Evolutionary conservation across 2,113 vertebrate species (phyloP).

Genomic region (Amblyornis subalaris): DNA sequence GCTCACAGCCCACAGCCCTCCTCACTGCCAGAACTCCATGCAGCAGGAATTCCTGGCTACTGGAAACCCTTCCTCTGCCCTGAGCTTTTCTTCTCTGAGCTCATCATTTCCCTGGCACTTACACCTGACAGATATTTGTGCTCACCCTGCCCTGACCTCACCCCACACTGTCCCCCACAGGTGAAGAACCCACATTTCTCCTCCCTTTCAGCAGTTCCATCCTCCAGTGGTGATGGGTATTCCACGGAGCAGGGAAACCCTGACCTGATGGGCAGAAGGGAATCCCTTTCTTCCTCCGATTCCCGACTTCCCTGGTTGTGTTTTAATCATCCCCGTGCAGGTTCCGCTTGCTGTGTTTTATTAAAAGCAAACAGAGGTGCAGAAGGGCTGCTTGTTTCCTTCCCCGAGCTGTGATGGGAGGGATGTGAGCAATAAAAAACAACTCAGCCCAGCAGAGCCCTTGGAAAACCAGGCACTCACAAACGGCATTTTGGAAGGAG

Average conservation of each 20-base stretch:
- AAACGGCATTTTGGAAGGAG: not conserved
- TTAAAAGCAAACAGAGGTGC: slow-evolving; percentile 26
- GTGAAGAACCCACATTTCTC: not conserved
- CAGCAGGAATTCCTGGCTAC: not conserved
- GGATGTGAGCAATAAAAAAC: not conserved
- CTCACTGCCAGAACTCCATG: not conserved
- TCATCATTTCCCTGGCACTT: not conserved
- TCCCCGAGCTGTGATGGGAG: not conserved
- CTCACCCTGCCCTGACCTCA: not conserved
- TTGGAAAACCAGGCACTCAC: not conserved
- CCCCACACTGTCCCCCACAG: not conserved
- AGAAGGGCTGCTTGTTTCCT: not conserved
- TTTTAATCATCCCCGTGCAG: not conserved
- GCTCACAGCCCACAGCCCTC: not conserved
- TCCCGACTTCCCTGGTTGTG: not conserved
- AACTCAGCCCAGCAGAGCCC: not conserved
- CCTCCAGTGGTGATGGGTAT: not conserved
- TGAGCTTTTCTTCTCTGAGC: not conserved
- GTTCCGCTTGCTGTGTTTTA: not conserved
- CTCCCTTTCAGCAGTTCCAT: not conserved
- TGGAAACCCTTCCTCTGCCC: not conserved
- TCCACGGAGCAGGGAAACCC: not conserved
- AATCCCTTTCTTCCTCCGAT: not conserved
- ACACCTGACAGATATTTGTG: not conserved
- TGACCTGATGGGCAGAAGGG: not conserved